Evolutionary conservation across 2,797 vertebrate genomes (phyloP).

Genomic region (Dicrostonyx torquatus): DNA sequence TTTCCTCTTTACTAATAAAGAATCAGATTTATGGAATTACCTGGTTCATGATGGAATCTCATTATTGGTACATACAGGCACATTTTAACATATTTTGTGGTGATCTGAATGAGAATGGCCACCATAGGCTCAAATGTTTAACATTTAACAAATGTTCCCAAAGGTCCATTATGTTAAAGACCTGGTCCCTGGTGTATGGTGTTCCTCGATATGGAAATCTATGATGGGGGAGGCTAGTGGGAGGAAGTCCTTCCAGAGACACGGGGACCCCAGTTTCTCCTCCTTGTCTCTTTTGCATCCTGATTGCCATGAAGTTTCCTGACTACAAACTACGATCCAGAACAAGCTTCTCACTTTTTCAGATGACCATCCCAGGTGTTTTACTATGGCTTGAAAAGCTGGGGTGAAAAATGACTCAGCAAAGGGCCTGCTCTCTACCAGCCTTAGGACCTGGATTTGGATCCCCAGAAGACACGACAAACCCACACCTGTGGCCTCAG

Average conservation of each 20-base stretch:
- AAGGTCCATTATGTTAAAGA: not conserved
- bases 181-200: not conserved
- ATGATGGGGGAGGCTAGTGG: too few relatives aligned
- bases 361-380: not conserved
- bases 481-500: not conserved
- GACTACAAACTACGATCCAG: not conserved
- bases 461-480: not conserved
- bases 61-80: not conserved
- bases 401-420: not conserved
- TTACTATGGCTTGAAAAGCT: not conserved
- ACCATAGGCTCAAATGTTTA: not conserved
- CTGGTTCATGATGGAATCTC: not conserved
- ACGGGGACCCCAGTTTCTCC: not conserved
- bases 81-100: not conserved
- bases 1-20: not conserved
- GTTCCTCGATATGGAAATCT: not conserved
- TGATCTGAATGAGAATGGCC: not conserved
- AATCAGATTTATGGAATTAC: not conserved
- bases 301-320: not conserved
- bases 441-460: not conserved
- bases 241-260: not conserved
- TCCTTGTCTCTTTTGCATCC: not conserved
- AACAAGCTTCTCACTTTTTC: not conserved
- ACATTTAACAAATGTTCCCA: too few relatives aligned
- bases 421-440: not conserved